Evolutionary conservation across 1,140 invertebrate species (phyloP).

Genomic region (Drosophila kikkawai): DNA sequence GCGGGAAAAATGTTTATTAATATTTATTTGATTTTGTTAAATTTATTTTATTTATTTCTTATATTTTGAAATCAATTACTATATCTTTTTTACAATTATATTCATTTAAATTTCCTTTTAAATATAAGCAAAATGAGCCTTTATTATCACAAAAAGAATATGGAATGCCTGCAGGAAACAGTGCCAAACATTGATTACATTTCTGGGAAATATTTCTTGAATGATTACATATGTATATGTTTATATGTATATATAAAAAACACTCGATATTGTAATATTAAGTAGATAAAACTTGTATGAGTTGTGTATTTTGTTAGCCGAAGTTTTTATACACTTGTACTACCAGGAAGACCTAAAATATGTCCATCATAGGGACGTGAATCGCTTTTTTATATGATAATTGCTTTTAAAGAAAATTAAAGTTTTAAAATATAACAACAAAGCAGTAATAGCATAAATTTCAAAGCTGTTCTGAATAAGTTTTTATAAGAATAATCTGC

Average conservation of each 20-base stretch:
- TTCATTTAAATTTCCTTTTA: neutral
- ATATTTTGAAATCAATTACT: neutral
- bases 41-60: neutral
- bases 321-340: too few relatives aligned
- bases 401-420: too few relatives aligned
- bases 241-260: neutral
- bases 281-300: neutral
- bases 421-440: too few relatives aligned
- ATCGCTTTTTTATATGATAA: too few relatives aligned
- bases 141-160: neutral
- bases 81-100: neutral
- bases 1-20: neutral
- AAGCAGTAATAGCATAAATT: too few relatives aligned
- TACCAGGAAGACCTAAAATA: too few relatives aligned
- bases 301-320: neutral
- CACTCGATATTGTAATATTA: neutral
- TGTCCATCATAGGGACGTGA: too few relatives aligned
- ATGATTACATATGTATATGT: neutral
- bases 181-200: neutral
- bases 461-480: too few relatives aligned
- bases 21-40: neutral
- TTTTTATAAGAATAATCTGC: too few relatives aligned
- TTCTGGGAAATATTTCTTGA: neutral
- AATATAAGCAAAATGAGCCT: too few relatives aligned
- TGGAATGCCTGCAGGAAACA: neutral